A percentile compares a stretch with the other conserved stretches of the same genome.
Evolutionary conservation across 2,113 vertebrate species (phyloP).

Genomic region (Empidonax traillii): DNA sequence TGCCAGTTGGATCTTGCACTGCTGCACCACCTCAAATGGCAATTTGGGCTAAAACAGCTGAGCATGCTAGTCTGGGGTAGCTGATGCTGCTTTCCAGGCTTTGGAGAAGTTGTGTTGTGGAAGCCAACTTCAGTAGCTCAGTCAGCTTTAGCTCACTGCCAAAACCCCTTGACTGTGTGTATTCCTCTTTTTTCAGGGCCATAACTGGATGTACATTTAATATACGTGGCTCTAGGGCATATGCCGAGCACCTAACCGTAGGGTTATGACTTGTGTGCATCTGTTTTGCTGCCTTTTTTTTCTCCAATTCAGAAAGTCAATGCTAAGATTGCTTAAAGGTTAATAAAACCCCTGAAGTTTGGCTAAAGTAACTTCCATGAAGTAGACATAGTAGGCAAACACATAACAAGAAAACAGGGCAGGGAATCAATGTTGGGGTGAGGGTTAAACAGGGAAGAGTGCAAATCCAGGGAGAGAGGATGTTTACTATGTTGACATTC

Average conservation of each 20-base stretch:
- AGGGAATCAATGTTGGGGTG: neutral
- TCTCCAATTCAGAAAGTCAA: neutral
- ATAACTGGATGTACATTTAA: neutral
- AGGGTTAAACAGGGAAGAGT: neutral
- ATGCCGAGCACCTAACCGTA: fast-evolving
- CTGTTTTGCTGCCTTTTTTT: neutral
- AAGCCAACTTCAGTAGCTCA: neutral
- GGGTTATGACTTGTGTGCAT: neutral
- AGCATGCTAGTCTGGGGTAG: neutral
- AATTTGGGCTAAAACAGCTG: neutral
- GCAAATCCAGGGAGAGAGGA: neutral
- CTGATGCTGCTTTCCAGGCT: neutral
- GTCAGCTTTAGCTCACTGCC: neutral
- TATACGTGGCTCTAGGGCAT: neutral
- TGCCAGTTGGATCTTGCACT: neutral
- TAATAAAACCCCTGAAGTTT: neutral
- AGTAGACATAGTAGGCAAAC: neutral
- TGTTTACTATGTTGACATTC: neutral
- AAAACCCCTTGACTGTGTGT: neutral
- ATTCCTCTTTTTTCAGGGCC: neutral
- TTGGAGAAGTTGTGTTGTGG: neutral
- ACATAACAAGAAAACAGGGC: neutral
- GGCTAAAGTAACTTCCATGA: neutral
- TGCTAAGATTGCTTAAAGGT: neutral
- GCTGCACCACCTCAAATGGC: neutral